Conservation (phyloP, 2,888 invertebrate genomes). For the Rhingia campestris region DNA sequence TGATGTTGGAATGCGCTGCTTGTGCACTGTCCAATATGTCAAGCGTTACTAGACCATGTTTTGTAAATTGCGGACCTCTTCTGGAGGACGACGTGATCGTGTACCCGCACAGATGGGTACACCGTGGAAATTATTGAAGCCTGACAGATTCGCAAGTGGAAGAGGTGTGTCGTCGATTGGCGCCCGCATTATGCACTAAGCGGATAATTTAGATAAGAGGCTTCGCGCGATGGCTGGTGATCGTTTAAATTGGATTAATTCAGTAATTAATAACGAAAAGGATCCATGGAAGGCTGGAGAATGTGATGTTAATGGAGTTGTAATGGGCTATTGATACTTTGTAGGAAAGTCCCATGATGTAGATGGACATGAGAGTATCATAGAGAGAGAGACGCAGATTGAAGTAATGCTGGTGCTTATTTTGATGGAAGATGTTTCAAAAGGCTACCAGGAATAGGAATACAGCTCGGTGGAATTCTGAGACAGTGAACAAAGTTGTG, state of each 20-base stretch:
- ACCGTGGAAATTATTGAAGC: constrained; percentile 43
- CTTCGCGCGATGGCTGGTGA: constrained; percentile 44
- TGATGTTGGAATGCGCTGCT: constrained; percentile 55
- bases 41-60: constrained; percentile 42
- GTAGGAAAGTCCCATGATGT: constrained; percentile 9
- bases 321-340: constrained; percentile 48
- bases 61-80: constrained; percentile 33
- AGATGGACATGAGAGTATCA: constrained; percentile 20
- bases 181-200: constrained; percentile 57
- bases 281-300: constrained; percentile 38
- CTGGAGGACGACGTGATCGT: neutral
- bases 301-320: constrained; percentile 41
- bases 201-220: constrained; percentile 69
- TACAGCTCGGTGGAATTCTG: too few species aligned
- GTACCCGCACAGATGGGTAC: constrained; percentile 11
- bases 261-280: constrained; percentile 58
- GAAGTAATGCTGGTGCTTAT: constrained; percentile 16
- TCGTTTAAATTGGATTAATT: constrained; percentile 68
- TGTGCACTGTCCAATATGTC: constrained; percentile 66
- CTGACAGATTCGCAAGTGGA: constrained; percentile 53
- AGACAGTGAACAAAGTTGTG: too few species aligned
- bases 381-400: neutral
- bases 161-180: constrained; percentile 65
- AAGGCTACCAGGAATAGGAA: neutral
- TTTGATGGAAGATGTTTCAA: constrained; percentile 16